Base-by-base conservation (phyloP, 2,888 invertebrate species). In the Entomobrya multifasciata region DNA sequence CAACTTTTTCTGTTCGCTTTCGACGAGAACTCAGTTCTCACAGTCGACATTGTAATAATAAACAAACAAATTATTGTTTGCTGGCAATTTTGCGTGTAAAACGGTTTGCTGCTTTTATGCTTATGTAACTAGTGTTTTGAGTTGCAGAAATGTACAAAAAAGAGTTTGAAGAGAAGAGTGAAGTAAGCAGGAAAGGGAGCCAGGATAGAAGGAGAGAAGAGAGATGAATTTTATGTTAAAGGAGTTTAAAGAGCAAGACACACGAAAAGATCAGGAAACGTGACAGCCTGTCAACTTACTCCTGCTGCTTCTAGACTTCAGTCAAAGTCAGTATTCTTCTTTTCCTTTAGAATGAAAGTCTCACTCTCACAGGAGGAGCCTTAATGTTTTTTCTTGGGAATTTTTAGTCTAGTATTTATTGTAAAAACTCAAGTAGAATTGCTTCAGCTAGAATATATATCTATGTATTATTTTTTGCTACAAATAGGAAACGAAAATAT, bases 241-340 rank as follows among this genome's bases (percentile, higher is more conserved):
- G 78, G 72, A 82, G 82, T 82, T 85, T 84, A 65, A 84, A 79
- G 72, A 79, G 85, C 78, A 86, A 70, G 80, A 86, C 80, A 86
- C 86, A 80, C 79, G 80, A 65, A 80, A 77, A 86, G 80, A 86
- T 80, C 86, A 87, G 82, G 82, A 82, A 87, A 87, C 87, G 87
- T 87, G 87, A 87, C 87, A 87, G 87, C 74, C 87, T 87, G 87
- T 87, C 87, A 87, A 87, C 86, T 86, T 74, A 70, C 80, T 80
- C 86, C 79, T 80, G 85, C 78, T 85, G 78, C 72, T 86, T 70
- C 72, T 86, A 41, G 44, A 72, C 78, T 79, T 52, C 49, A 82
- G 83, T 84, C 70, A 70, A 84, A 85, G 85, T 85, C 85, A 85
- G 79, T 70, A 11, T 60, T 78, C 47, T 65, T 13, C 79, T 79